Base-by-base conservation (phyloP, 1,140 invertebrate genomes). In the Pseudachorutes palmiensis region DNA sequence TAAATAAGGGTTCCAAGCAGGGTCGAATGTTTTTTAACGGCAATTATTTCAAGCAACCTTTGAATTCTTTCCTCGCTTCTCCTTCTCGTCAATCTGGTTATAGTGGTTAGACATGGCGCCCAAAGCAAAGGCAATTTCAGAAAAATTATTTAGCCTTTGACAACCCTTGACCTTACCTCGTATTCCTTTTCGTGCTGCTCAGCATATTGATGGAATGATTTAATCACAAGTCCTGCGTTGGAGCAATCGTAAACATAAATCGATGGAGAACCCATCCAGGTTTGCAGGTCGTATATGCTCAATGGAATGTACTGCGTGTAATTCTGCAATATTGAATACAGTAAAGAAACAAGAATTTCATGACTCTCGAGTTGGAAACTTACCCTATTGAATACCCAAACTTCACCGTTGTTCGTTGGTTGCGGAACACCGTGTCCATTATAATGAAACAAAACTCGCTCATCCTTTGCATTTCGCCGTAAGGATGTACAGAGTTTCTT, bases 201-300 rank as follows among this genome's bases (percentile, higher is more conserved):
- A 12, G 92, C 92, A 81, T 96, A 97, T 74, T 88, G 85, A 74
- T 91, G 88, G 80, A 97, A 97, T 48, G 90, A 88, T 65, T 96
- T 90, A 31, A 97, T 87, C 74, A 98, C 97, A 63, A 95, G 90
- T 48, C 95, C 96, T 12, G 97, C 97, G 83, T 96, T 97, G 30
- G 94, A 97, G 81, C 96, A 99, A 79, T 99, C 97, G 81, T 97
- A 99, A 9, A 99, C 95, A 81, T 98, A 99, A 67, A 99, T 97
- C 49, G 95, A 97, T 3, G 97, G 97, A 62, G 91, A 89, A 62
- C 93, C 94, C 94, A 99, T 98, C 97, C 97, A 99, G 28, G 89
- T 90, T 82, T 99, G 96, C 59, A 99, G 84, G 82, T 99, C 97
- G 79, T 95, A 98, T 45, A 99, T 87, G 59, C 94, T 98, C 74